Evolutionary conservation across 2,888 invertebrate genomes (phyloP), one percentile per base, ranked within the genome.

Genomic region (Synanthedon myopaeformis): DNA sequence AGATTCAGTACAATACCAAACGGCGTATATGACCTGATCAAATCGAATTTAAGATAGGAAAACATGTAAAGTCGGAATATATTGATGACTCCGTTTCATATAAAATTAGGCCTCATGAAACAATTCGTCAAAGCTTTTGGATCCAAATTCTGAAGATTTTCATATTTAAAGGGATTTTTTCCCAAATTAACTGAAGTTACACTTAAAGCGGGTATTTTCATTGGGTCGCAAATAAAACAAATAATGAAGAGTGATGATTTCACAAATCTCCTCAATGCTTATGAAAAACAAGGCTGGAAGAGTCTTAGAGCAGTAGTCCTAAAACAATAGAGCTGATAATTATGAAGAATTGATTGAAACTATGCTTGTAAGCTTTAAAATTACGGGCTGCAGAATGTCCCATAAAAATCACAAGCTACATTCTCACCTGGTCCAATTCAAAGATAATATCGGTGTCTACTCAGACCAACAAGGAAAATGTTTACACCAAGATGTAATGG

Each of bases 291-390:
- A 28, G 35, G n/a, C 4, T 51, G 51, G 58, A 52, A 55, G 58
- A 61, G 58, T 51, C 51, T 59, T 58, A 60, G 59, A 28, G 45
- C 49, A 59, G 59, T 58, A 49, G 50, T 55, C 53, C 58, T 35
- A 56, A 41, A 59, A 59, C 50, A 55, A 52, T 8, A 58, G 55
- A 54, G 56, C 57, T 57, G 58, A 56, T 49, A 60, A 55, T 45
- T 55, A 60, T 54, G 45, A 53, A 54, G 41, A 58, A 55, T 28
- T 58, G 19, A 35, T 59, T 58, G 42, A 35, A 19, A 45, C 56
- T 55, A 60, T 55, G 53, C 4, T 55, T 23, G 50, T 14, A 8
- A 54, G 42, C 35, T 56, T 52, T 41, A 52, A 49, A 41, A 23
- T 14, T 41, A 52, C 54, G 42, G 55, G 54, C 10, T 55, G 53